These are phyloP conservation scores for Lutjanus campechanus DNA, from an alignment of 2,797 vertebrate genomes.

Conservation along the genomic window DNA sequence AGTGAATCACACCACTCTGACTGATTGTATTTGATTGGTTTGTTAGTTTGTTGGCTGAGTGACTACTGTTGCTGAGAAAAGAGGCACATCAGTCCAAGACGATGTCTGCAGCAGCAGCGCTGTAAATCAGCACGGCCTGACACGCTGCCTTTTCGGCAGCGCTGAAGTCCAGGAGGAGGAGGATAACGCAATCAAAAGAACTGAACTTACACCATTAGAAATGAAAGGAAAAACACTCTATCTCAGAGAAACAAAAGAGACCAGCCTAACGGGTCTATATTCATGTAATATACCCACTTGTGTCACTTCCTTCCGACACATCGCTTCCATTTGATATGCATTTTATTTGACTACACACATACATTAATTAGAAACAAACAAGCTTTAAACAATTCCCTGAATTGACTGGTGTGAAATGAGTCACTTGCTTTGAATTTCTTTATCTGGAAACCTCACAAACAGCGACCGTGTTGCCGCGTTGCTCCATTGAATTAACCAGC, in stretches of 20 bases:
- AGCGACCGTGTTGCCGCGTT: conserved; percentile 1
- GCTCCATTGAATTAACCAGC: conserved; percentile 51
- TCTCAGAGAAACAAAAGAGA: conserved; percentile 22
- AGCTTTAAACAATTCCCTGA: conserved; percentile 19
- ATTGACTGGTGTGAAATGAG: conserved; percentile 42
- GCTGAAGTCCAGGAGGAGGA: conserved; percentile 8
- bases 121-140: conserved; percentile 44
- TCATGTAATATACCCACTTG: background rate
- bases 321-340: conserved; percentile 16
- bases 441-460: conserved; percentile 40
- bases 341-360: conserved; percentile 29
- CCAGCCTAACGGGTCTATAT: background rate
- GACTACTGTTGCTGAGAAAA: conserved; percentile 41
- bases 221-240: conserved; percentile 2
- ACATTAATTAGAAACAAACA: conserved; percentile 44
- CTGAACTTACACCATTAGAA: conserved; percentile 7
- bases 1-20: conserved; percentile 40
- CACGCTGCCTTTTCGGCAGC: conserved; percentile 16
- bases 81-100: conserved; percentile 33
- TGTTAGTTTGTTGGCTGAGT: conserved; percentile 53
- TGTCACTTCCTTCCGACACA: conserved; percentile 14
- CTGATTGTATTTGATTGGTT: conserved; percentile 59
- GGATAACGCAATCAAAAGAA: conserved; percentile 26
- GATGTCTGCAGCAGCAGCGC: conserved; percentile 5
- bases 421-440: conserved; percentile 43